Percentiles rank a stretch among this genome's conserved stretches.
Conservation (phyloP, 2,888 invertebrate genomes). For the Nomada fucata region DNA sequence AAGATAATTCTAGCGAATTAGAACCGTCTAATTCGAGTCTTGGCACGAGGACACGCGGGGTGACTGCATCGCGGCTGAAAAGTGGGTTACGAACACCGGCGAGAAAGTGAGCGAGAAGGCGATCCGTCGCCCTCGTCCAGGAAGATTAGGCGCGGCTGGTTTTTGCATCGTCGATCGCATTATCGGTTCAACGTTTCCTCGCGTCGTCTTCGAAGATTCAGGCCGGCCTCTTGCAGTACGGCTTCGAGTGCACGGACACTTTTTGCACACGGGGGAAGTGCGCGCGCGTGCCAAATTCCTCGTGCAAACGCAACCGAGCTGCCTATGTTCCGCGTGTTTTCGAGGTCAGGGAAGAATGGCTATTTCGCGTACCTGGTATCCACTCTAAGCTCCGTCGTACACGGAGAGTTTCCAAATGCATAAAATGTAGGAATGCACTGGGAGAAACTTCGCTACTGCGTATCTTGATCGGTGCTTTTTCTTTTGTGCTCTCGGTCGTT, state of each 20-base stretch:
- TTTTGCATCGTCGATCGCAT: conserved; percentile 40
- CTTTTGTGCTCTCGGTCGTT: background rate
- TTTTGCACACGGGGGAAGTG: conserved; percentile 23
- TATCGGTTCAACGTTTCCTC: conserved; percentile 22
- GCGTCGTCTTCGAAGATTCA: conserved; percentile 40
- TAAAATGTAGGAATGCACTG: background rate
- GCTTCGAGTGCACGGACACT: conserved; percentile 43
- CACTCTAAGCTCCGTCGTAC: background rate
- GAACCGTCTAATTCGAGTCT: conserved; percentile 63
- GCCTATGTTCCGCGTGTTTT: conserved; percentile 49
- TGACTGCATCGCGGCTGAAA: conserved; percentile 57
- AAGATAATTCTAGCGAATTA: conserved; percentile 50
- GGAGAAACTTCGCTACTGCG: background rate
- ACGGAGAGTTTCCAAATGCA: background rate
- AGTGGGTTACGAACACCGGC: conserved; percentile 70
- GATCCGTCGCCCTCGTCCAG: conserved; percentile 52
- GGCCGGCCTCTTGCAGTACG: conserved; percentile 38
- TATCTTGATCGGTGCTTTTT: background rate
- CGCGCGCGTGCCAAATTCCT: conserved; percentile 70
- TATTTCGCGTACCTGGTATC: conserved; percentile 47
- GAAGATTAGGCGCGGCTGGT: conserved; percentile 63
- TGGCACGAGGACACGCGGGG: conserved; percentile 52
- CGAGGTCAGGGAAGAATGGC: conserved; percentile 69
- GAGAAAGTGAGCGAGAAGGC: conserved; percentile 67
- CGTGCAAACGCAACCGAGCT: conserved; percentile 43